phyloP scores from a whole-genome alignment of 2,888 invertebrate genomes.

The Poecilus cupreus region DNA sequence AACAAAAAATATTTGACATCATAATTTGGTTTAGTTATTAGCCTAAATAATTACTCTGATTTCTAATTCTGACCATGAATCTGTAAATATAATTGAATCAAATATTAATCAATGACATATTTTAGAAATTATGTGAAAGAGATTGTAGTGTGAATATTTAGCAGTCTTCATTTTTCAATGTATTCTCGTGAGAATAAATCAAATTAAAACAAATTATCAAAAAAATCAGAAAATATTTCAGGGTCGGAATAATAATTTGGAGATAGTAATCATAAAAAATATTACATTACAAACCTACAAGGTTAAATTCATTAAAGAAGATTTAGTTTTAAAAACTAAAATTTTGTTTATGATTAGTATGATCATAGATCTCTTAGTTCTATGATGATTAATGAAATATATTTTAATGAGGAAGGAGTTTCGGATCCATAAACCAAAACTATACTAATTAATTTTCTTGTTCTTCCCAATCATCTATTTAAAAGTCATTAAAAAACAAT shows the following conservation, averaged over 20 bases:
- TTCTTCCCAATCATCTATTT: background rate
- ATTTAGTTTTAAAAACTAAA: background rate
- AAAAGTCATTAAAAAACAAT: constrained; percentile 13
- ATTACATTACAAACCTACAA: background rate
- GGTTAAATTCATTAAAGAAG: background rate
- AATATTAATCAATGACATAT: too few species aligned
- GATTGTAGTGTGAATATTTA: background rate
- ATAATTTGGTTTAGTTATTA: too few species aligned
- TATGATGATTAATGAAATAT: background rate
- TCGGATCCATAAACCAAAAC: background rate
- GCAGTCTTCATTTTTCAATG: background rate
- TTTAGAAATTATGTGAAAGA: too few species aligned
- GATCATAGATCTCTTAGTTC: too few species aligned
- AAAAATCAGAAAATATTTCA: background rate
- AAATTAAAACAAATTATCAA: background rate
- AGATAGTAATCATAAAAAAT: too few species aligned
- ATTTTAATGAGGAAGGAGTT: background rate
- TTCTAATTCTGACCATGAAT: background rate
- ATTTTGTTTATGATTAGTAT: background rate
- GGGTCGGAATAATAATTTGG: too few species aligned
- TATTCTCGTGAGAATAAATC: background rate
- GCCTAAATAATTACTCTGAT: background rate
- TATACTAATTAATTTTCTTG: background rate
- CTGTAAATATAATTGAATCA: background rate
- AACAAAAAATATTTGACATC: background rate